These are phyloP conservation scores for Delichon dasypus DNA, from an alignment of 2,797 vertebrate genomes.

Conservation along the genomic window DNA sequence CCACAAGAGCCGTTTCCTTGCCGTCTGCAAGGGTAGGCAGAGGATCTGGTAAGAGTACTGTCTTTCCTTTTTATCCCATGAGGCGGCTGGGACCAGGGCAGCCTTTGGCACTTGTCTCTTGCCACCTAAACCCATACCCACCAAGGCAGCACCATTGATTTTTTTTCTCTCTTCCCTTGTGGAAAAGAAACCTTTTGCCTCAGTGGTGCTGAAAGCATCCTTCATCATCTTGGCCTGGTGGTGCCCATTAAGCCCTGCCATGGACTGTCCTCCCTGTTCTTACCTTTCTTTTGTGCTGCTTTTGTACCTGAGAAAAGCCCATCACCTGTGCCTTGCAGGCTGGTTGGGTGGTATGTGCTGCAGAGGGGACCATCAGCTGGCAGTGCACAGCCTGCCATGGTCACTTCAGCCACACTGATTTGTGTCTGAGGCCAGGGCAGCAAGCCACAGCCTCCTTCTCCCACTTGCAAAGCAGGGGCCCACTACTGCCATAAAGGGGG, in stretches of 20 bases:
- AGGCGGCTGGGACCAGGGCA: neutral
- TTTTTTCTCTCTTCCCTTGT: neutral
- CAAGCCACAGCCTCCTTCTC: neutral
- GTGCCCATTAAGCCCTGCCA: neutral
- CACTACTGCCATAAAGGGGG: neutral
- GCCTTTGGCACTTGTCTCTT: neutral
- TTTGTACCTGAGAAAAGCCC: neutral
- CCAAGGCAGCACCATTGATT: neutral
- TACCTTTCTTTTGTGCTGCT: neutral
- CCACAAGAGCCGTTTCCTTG: accelerated
- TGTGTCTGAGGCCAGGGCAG: neutral
- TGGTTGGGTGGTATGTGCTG: neutral
- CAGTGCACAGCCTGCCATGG: neutral
- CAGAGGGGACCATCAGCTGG: neutral
- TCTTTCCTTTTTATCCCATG: neutral
- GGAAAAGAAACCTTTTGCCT: neutral
- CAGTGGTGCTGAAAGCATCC: neutral
- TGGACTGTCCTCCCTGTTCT: neutral
- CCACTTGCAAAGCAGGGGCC: neutral
- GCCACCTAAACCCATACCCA: neutral
- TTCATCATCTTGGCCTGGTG: neutral
- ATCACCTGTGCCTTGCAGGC: accelerated
- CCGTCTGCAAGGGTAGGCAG: neutral
- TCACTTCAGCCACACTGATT: neutral
- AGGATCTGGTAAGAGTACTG: neutral